phyloP scores from a whole-genome alignment of 2,113 vertebrate genomes.

The Tichodroma muraria region DNA sequence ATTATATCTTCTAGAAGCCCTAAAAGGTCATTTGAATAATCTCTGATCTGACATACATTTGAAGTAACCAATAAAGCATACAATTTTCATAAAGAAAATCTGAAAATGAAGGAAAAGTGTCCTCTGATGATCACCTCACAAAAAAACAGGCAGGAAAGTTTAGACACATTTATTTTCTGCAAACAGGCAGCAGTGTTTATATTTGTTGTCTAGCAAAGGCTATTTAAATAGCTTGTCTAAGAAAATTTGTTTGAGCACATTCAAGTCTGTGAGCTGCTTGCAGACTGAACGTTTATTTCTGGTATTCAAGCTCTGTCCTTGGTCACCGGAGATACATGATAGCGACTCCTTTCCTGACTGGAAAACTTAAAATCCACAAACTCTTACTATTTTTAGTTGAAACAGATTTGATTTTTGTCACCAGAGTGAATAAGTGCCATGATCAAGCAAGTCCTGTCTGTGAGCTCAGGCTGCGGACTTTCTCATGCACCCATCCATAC shows the following conservation, averaged over 20 bases:
- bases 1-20: neutral
- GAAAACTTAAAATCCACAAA: neutral
- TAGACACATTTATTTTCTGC: neutral
- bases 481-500: fast-evolving
- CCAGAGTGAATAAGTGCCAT: neutral
- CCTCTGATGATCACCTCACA: neutral
- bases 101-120: neutral
- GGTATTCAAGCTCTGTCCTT: neutral
- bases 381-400: neutral
- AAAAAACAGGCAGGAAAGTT: neutral
- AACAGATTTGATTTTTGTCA: neutral
- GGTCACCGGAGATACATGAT: neutral
- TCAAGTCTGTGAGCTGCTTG: neutral
- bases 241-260: neutral
- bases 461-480: neutral
- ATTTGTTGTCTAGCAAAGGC: neutral
- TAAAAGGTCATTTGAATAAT: neutral
- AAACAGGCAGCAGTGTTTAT: neutral
- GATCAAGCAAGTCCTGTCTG: neutral
- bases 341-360: neutral
- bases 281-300: neutral
- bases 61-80: neutral
- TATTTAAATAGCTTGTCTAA: neutral
- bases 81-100: neutral
- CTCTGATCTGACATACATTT: neutral